These are phyloP conservation scores for Apotomis betuletana DNA, from an alignment of 2,888 invertebrate species.

Conservation along the genomic window DNA sequence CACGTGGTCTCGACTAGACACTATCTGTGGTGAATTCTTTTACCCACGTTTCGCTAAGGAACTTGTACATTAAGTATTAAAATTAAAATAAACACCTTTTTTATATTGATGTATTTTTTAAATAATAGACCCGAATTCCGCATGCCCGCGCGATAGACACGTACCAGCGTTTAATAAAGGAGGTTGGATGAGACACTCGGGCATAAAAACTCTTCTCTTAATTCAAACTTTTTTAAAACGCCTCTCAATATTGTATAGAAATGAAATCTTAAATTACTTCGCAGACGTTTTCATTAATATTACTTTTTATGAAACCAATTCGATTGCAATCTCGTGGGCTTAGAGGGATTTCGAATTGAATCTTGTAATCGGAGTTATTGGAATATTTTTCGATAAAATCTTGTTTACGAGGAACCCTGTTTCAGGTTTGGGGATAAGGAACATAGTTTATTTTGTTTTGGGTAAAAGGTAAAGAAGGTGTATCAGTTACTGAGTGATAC, in stretches of 20 bases:
- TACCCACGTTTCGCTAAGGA: too few species aligned
- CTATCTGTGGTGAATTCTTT: too few species aligned
- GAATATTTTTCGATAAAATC: neutral
- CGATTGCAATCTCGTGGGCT: slow-evolving; percentile 18
- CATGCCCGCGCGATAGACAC: neutral
- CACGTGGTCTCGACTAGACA: too few species aligned
- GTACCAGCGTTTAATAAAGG: neutral
- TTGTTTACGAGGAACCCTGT: neutral
- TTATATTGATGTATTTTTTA: neutral
- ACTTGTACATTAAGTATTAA: too few species aligned
- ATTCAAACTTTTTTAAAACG: slow-evolving; percentile 22
- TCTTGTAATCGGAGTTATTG: slow-evolving; percentile 11
- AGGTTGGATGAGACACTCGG: slow-evolving; percentile 14
- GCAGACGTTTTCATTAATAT: slow-evolving; percentile 30
- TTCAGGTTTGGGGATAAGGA: neutral
- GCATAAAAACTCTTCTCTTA: slow-evolving; percentile 11
- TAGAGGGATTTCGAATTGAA: slow-evolving; percentile 24
- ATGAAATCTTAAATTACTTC: slow-evolving; percentile 35
- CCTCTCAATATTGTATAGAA: slow-evolving; percentile 20
- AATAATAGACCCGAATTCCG: neutral
- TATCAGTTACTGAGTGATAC: too few species aligned
- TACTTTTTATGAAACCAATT: slow-evolving; percentile 25
- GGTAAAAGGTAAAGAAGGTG: too few species aligned
- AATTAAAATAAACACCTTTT: too few species aligned
- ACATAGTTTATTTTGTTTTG: too few species aligned